A percentile compares a stretch with the other conserved stretches of the same genome.
These are phyloP conservation scores for Molossus molossus DNA, from an alignment of 2,797 vertebrate species.

Conservation along the genomic window DNA sequence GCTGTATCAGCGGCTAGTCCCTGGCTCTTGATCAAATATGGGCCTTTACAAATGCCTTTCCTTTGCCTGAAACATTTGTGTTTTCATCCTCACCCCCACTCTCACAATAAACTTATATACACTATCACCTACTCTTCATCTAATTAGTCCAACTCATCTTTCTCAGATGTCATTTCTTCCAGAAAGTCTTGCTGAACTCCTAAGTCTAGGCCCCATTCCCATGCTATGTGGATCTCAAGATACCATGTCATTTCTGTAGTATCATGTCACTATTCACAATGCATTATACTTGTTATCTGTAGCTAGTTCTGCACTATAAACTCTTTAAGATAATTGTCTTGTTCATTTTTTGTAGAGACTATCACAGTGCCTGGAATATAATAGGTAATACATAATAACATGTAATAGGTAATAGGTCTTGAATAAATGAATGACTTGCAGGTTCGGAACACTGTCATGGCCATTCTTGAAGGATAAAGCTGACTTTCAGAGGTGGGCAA, in stretches of 20 bases:
- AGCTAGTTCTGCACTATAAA: not conserved
- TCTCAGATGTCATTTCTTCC: not conserved
- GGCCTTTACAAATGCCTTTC: not conserved
- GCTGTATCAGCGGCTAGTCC: not conserved
- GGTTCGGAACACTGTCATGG: not conserved
- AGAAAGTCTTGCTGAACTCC: not conserved
- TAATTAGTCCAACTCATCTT: not conserved
- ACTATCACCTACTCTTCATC: not conserved
- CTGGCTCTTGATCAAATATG: not conserved
- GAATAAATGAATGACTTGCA: not conserved
- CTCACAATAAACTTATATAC: not conserved
- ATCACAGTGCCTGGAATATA: not conserved
- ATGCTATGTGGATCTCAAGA: not conserved
- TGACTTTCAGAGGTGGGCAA: not conserved
- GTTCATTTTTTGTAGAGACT: not conserved
- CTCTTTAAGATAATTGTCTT: not conserved
- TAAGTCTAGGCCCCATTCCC: not conserved
- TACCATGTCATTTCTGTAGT: not conserved
- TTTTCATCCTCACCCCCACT: not conserved
- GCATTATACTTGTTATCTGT: not conserved
- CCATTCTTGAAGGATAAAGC: not conserved
- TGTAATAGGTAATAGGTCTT: not conserved
- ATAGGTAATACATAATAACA: not conserved
- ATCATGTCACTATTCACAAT: not conserved
- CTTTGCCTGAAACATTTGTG: not conserved